Percentiles rank a stretch among this genome's conserved stretches.
phyloP scores from a whole-genome alignment of 2,113 vertebrate species.

The Peromyscus leucopus region DNA sequence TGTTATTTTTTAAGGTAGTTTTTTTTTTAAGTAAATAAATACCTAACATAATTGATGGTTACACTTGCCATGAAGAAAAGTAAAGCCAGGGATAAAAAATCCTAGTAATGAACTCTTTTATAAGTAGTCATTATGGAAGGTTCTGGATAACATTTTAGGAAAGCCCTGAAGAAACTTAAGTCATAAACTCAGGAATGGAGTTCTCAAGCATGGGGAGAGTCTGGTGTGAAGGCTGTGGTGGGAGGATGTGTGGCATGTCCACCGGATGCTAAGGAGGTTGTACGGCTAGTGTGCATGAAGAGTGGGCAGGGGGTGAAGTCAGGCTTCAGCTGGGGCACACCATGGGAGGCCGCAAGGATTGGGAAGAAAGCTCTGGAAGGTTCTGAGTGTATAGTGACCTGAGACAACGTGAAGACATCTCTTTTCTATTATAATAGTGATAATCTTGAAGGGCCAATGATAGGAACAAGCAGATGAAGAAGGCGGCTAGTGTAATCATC shows the following conservation, averaged over 20 bases:
- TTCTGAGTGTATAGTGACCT: constrained; percentile 11
- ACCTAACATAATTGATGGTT: not conserved
- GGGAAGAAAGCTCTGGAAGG: constrained; percentile 3
- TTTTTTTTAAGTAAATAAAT: constrained; percentile 42
- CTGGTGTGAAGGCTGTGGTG: not conserved
- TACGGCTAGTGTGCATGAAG: not conserved
- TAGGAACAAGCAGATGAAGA: constrained; percentile 6
- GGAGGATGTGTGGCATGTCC: not conserved
- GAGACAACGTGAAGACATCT: constrained; percentile 9
- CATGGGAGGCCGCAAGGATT: not conserved
- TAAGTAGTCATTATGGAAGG: not conserved
- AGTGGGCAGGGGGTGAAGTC: not conserved
- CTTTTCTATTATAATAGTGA: not conserved
- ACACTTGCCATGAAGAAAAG: constrained; percentile 24
- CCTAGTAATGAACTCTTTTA: not conserved
- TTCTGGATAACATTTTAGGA: constrained; percentile 14
- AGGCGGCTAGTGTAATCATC: not conserved
- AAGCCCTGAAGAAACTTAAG: not conserved
- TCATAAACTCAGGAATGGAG: not conserved
- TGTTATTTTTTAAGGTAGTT: not conserved
- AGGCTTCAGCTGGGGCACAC: not conserved
- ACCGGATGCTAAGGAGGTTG: not conserved
- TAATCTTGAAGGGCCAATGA: not conserved
- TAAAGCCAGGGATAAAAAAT: constrained; percentile 26
- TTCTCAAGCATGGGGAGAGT: not conserved